Evolutionary conservation across 2,797 vertebrate species (phyloP).

Genomic region (Melopsittacus undulatus): DNA sequence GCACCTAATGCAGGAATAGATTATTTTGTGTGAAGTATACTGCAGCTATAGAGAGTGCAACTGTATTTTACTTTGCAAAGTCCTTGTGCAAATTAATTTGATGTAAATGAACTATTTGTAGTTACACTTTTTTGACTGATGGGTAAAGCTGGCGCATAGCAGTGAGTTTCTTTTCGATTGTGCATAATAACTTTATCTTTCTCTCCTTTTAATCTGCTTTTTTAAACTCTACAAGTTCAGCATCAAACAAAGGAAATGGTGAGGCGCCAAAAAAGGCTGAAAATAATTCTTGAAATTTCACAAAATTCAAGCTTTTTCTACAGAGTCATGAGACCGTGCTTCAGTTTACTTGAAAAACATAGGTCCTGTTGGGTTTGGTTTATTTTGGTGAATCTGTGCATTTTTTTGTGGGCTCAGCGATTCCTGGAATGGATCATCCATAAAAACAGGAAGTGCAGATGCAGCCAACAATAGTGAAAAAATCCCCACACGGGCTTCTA

Average conservation of each 20-base stretch:
- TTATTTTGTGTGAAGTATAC: background rate
- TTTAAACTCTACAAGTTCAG: background rate
- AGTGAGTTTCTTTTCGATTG: background rate
- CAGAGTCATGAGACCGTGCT: background rate
- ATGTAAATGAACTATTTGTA: background rate
- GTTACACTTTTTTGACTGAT: background rate
- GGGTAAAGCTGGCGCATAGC: background rate
- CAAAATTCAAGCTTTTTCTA: background rate
- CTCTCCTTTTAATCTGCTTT: background rate
- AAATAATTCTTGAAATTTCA: background rate
- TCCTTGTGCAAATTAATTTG: background rate
- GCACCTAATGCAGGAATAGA: background rate
- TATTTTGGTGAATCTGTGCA: background rate
- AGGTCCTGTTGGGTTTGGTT: background rate
- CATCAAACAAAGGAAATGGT: background rate
- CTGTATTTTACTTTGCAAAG: background rate
- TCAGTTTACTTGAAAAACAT: background rate
- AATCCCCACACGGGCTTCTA: background rate
- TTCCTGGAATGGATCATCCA: background rate
- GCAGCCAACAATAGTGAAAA: background rate
- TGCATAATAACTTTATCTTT: background rate
- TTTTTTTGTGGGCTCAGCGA: background rate
- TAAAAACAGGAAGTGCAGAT: constrained; percentile 42
- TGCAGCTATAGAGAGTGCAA: background rate
- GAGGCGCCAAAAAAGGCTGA: background rate